Percentiles rank a stretch among this genome's conserved stretches.
These are phyloP conservation scores for Anthopleura xanthogrammica DNA, from an alignment of 92 coral and sea anemone genomes.

Conservation along the genomic window DNA sequence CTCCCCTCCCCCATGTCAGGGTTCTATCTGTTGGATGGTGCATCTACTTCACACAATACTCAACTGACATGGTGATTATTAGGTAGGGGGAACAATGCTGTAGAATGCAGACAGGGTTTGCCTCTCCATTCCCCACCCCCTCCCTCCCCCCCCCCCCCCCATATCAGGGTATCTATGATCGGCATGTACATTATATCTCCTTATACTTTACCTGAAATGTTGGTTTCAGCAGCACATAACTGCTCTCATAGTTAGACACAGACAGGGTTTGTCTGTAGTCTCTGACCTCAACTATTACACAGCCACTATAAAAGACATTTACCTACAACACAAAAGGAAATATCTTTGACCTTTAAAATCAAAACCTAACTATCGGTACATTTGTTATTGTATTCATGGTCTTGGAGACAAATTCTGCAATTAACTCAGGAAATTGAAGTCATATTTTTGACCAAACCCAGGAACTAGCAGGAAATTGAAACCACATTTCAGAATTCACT, in stretches of 20 bases:
- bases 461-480: not conserved
- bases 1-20: no score
- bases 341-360: not conserved
- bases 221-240: slow-evolving; percentile 86
- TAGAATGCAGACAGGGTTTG: no score
- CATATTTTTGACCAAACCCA: slow-evolving; percentile 5
- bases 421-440: not conserved
- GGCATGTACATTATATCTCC: not conserved
- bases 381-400: not conserved
- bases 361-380: not conserved
- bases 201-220: slow-evolving; percentile 82
- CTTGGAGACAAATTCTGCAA: not conserved
- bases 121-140: not conserved
- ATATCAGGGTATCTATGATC: not conserved
- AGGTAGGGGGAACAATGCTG: no score
- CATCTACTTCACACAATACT: no score
- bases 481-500: not conserved
- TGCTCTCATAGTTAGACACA: slow-evolving; percentile 71
- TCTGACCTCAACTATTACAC: slow-evolving; percentile 96
- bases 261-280: slow-evolving; percentile 82
- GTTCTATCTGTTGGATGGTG: no score
- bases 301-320: slow-evolving; percentile 94
- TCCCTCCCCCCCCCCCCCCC: not conserved
- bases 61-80: no score
- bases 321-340: slow-evolving; percentile 43